Evolutionary conservation across 2,888 invertebrate species (phyloP).

Genomic region (Troilus luridus): DNA sequence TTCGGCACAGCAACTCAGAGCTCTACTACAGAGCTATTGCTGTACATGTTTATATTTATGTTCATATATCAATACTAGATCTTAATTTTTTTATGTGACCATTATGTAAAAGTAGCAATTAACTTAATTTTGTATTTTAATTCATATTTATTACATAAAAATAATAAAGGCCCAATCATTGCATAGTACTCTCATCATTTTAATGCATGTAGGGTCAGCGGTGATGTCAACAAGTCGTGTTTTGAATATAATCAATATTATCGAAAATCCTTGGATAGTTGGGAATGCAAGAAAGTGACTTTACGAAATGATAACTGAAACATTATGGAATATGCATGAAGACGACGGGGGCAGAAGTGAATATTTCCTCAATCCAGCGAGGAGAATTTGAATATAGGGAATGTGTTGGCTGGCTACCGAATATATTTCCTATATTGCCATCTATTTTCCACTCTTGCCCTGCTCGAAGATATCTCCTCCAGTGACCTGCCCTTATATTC

Average conservation of each 20-base stretch:
- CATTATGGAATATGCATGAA: background rate
- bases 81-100: too few relatives aligned
- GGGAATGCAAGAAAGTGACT: background rate
- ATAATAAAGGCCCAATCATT: too few relatives aligned
- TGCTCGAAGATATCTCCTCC: background rate
- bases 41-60: too few relatives aligned
- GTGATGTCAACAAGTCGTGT: too few relatives aligned
- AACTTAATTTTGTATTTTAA: too few relatives aligned
- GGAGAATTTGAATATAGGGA: slow-evolving; percentile 16
- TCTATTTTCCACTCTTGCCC: background rate
- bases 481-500: background rate
- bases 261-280: background rate
- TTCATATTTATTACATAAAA: too few relatives aligned
- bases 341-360: background rate
- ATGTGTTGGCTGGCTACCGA: background rate
- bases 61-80: too few relatives aligned
- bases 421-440: slow-evolving; percentile 15
- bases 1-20: too few relatives aligned
- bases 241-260: background rate
- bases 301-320: background rate
- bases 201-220: background rate
- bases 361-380: background rate
- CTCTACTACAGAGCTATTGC: too few relatives aligned
- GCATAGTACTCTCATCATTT: too few relatives aligned
- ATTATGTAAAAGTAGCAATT: too few relatives aligned